phyloP scores from a whole-genome alignment of 2,797 vertebrate genomes.

The Heterohyrax brucei region DNA sequence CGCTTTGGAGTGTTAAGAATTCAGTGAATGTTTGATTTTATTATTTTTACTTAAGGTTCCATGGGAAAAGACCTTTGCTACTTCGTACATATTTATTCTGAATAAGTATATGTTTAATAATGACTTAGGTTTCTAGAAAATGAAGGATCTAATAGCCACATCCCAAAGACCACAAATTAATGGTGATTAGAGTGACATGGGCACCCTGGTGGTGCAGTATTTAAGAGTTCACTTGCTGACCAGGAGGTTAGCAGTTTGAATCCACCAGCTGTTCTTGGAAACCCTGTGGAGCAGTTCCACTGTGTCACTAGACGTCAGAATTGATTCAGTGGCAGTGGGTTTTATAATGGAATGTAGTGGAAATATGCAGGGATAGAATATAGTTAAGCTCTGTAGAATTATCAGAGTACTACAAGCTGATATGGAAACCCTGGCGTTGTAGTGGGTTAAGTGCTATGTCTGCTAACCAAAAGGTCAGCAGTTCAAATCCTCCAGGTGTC shows the following conservation, averaged over 20 bases:
- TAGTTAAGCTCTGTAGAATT: conserved; percentile 8
- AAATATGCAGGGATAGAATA: background rate
- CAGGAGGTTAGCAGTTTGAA: too few species aligned
- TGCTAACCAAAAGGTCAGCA: too few species aligned
- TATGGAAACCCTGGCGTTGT: background rate
- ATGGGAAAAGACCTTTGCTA: background rate
- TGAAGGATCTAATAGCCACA: background rate
- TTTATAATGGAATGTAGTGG: background rate
- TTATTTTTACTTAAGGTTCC: conserved; percentile 7
- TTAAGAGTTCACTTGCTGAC: too few species aligned
- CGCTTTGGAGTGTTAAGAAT: conserved; percentile 50
- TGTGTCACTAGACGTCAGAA: too few species aligned
- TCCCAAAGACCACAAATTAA: conserved; percentile 54
- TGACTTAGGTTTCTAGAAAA: conserved; percentile 25
- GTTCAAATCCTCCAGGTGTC: too few species aligned
- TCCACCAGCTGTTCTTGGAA: too few species aligned
- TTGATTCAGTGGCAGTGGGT: too few species aligned
- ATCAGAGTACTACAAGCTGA: background rate
- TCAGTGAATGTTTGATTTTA: conserved; percentile 43
- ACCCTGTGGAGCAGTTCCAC: too few species aligned
- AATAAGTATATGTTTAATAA: conserved; percentile 14
- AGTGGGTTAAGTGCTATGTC: too few species aligned
- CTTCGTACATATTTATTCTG: conserved; percentile 35
- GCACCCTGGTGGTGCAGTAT: too few species aligned
- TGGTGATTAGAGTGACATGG: background rate